phyloP scores from a whole-genome alignment of 2,888 invertebrate genomes.

The Meiosimyza platycephala region DNA sequence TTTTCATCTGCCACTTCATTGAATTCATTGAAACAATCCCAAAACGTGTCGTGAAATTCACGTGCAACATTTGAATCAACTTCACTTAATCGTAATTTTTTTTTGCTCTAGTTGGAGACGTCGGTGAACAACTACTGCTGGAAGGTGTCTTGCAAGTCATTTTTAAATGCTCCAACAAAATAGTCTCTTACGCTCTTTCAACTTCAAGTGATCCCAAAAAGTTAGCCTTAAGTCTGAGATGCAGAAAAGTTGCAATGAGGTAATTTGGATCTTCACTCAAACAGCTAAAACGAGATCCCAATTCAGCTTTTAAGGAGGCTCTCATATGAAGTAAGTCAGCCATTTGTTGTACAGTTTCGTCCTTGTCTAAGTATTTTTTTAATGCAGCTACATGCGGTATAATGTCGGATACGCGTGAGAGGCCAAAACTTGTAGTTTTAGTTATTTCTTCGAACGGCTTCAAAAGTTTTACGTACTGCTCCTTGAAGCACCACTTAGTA shows the following conservation, averaged over 20 bases:
- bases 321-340: too few relatives aligned
- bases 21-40: constrained; percentile 5
- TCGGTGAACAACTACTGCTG: background rate
- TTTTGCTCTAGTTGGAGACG: background rate
- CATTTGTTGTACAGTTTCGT: too few relatives aligned
- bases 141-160: background rate
- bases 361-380: too few relatives aligned
- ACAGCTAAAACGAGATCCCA: background rate
- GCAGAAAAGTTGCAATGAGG: background rate
- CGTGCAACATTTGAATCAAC: background rate
- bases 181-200: background rate
- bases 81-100: background rate
- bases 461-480: constrained; percentile 1
- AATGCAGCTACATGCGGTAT: background rate
- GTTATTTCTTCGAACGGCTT: constrained; percentile 2
- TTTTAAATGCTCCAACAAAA: background rate
- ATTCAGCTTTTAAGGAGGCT: background rate
- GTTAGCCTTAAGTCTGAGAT: background rate
- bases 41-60: background rate
- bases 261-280: too few relatives aligned
- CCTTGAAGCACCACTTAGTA: background rate
- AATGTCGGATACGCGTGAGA: background rate
- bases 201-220: background rate
- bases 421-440: too few relatives aligned
- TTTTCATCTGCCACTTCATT: constrained; percentile 11